These are phyloP conservation scores for Moxostoma hubbsi DNA, from an alignment of 2,797 vertebrate species.

Conservation along the genomic window DNA sequence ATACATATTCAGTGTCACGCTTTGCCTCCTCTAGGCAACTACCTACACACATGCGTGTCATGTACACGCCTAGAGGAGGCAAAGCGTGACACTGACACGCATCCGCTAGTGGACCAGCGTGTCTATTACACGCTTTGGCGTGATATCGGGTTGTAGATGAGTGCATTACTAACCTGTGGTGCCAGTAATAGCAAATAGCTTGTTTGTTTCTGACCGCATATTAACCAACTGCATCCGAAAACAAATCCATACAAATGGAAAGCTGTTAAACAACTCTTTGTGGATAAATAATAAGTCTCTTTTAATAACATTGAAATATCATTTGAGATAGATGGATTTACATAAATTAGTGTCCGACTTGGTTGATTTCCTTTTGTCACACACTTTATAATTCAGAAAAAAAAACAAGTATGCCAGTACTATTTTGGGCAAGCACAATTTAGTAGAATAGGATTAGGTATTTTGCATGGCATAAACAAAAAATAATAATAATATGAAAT, in stretches of 20 bases:
- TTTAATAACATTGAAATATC: no score
- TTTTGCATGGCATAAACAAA: neutral
- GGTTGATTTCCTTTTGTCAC: neutral
- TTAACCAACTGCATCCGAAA: neutral
- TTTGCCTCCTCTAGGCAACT: no score
- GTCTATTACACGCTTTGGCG: no score
- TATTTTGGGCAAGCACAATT: neutral
- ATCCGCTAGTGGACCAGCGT: no score
- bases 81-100: no score
- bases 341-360: neutral
- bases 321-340: neutral
- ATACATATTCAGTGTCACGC: slow-evolving; percentile 1
- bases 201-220: slow-evolving; percentile 8
- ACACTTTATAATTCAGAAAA: neutral
- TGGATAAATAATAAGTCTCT: no score
- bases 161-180: neutral
- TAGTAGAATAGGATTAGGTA: neutral
- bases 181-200: neutral
- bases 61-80: no score
- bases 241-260: neutral
- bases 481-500: neutral
- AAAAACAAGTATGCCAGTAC: neutral
- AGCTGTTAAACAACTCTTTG: no score
- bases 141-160: no score
- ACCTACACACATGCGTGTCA: no score